phyloP scores from a whole-genome alignment of 2,888 invertebrate species.

The Torymus aiolomorphi region DNA sequence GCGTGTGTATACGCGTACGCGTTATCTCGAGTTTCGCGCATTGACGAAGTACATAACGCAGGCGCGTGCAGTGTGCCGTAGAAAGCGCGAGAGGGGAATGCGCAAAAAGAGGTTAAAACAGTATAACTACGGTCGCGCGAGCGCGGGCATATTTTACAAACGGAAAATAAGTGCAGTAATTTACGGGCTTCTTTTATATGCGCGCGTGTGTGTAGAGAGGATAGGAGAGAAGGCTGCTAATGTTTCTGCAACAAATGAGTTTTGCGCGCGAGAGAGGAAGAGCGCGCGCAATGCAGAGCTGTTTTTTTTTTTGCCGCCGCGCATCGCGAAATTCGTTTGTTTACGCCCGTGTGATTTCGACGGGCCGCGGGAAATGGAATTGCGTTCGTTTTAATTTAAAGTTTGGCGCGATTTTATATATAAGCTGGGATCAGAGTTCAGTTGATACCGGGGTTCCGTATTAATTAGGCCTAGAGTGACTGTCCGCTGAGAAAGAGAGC shows the following conservation, averaged over 20 bases:
- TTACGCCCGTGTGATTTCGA: too few relatives aligned
- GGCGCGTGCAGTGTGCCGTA: too few relatives aligned
- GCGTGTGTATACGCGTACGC: not conserved
- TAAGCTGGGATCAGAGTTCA: too few relatives aligned
- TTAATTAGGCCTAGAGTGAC: too few relatives aligned
- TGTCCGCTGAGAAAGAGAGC: too few relatives aligned
- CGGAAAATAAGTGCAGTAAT: conserved; percentile 23
- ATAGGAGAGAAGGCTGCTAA: not conserved
- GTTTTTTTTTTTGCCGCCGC: not conserved
- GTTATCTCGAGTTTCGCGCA: conserved; percentile 27
- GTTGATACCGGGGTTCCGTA: too few relatives aligned
- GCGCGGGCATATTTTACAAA: conserved; percentile 30
- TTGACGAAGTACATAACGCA: not conserved
- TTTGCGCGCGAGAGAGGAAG: not conserved
- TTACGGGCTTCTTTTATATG: conserved; percentile 7
- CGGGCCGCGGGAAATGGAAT: too few relatives aligned
- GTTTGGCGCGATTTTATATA: too few relatives aligned
- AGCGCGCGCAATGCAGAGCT: not conserved
- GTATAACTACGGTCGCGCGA: not conserved
- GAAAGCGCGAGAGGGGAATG: conserved; percentile 1
- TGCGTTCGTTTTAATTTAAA: too few relatives aligned
- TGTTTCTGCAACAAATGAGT: conserved; percentile 21
- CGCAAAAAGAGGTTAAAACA: conserved; percentile 34
- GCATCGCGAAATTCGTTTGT: too few relatives aligned
- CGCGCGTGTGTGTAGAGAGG: too few relatives aligned